phyloP scores from a whole-genome alignment of 2,113 vertebrate genomes.

The Mirounga angustirostris region DNA sequence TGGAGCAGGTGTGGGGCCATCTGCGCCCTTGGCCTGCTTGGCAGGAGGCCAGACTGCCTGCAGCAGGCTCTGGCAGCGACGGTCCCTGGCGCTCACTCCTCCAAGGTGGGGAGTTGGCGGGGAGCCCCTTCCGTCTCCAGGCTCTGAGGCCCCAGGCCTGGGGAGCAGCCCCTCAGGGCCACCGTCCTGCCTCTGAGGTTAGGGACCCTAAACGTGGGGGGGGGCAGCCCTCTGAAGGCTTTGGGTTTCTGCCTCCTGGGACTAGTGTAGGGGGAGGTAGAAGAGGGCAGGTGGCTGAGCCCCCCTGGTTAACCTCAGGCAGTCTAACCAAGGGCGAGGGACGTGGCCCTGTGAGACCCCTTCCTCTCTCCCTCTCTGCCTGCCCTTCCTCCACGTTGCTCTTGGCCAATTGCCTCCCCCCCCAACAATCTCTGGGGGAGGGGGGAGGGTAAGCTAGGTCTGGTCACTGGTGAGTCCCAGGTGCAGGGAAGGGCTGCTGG shows the following conservation, averaged over 20 bases:
- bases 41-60: conserved; percentile 15
- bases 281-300: too few species aligned
- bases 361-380: too few species aligned
- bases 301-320: background rate
- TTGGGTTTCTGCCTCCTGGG: background rate
- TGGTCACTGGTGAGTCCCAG: background rate
- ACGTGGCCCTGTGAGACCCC: too few species aligned
- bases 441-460: background rate
- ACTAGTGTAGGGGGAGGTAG: background rate
- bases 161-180: background rate
- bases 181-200: background rate
- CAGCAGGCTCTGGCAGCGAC: background rate
- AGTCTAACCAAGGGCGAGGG: background rate
- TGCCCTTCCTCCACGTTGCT: background rate
- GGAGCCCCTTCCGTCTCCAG: background rate
- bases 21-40: conserved; percentile 57
- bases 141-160: background rate
- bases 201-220: background rate
- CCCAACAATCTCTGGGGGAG: too few species aligned
- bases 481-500: background rate
- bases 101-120: background rate
- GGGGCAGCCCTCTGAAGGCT: background rate
- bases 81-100: background rate
- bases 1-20: conserved; percentile 57
- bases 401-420: background rate